phyloP scores from a whole-genome alignment of 2,797 vertebrate species.

The Tamandua tetradactyla region DNA sequence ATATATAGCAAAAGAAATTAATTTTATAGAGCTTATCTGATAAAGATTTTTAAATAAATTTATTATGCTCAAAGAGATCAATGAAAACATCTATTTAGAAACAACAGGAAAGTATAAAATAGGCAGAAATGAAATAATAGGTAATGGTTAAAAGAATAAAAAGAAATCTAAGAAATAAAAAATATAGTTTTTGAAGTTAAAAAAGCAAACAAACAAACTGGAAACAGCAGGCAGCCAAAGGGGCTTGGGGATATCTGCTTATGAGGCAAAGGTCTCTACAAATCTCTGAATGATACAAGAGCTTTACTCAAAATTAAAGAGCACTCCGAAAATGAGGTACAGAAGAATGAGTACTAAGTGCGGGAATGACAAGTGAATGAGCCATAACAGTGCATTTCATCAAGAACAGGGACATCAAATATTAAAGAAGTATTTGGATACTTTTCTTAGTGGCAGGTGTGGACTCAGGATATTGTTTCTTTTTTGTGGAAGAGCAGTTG shows the following conservation, averaged over 20 bases:
- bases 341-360: conserved; percentile 85
- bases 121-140: neutral
- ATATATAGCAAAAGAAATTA: neutral
- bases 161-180: neutral
- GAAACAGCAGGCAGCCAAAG: neutral
- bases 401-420: conserved; percentile 86
- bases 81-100: conserved; percentile 25
- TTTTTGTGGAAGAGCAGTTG: conserved; percentile 96
- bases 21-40: neutral
- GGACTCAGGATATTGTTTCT: conserved; percentile 93
- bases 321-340: conserved; percentile 51
- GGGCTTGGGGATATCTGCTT: neutral
- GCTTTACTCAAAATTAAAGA: neutral
- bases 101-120: neutral
- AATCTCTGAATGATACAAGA: conserved; percentile 66
- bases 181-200: neutral
- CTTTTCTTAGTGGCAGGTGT: conserved; percentile 86
- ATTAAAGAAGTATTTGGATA: conserved; percentile 87
- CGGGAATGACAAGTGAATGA: conserved; percentile 92
- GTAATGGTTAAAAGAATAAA: neutral
- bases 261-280: neutral
- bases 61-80: neutral
- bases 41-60: neutral
- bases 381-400: conserved; percentile 88
- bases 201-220: neutral